Percentiles rank a stretch among this genome's conserved stretches.
These are phyloP conservation scores for Ranitomeya variabilis DNA, from an alignment of 2,113 vertebrate genomes.

Conservation along the genomic window DNA sequence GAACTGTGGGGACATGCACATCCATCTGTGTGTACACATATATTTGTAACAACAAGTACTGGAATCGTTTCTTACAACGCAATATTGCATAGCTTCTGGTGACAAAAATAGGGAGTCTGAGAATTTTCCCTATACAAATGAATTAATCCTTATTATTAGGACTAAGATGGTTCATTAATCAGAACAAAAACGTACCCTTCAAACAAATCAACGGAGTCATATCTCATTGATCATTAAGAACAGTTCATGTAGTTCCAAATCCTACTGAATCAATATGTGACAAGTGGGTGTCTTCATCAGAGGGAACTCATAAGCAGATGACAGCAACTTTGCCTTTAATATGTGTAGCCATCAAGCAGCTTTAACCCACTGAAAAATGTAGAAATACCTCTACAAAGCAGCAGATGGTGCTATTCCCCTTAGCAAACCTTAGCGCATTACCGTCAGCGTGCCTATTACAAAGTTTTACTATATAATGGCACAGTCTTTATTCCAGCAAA, in stretches of 20 bases:
- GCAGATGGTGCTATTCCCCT: constrained; percentile 81
- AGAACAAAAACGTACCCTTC: not conserved
- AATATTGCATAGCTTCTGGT: not conserved
- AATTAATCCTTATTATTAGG: not conserved
- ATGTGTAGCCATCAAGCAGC: not conserved
- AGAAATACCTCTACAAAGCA: constrained; percentile 68
- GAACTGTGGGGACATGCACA: no score
- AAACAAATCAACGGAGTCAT: constrained; percentile 25
- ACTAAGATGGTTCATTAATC: not conserved
- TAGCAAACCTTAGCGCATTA: constrained; percentile 63
- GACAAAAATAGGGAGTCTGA: not conserved
- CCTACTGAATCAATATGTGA: constrained; percentile 44
- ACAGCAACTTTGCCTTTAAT: constrained; percentile 11
- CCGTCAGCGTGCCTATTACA: constrained; percentile 54
- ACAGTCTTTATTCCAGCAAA: constrained; percentile 49
- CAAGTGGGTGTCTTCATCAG: constrained; percentile 38
- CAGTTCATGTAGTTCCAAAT: constrained; percentile 13
- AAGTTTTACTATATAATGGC: not conserved
- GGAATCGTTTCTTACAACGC: no score
- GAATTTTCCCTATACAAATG: no score
- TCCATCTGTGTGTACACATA: no score
- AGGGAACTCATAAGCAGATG: constrained; percentile 9
- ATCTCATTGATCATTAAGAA: constrained; percentile 50
- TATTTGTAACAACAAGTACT: no score
- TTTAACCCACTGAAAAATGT: constrained; percentile 23